Conservation (phyloP, 2,888 invertebrate species). For the Sesia bembeciformis region DNA sequence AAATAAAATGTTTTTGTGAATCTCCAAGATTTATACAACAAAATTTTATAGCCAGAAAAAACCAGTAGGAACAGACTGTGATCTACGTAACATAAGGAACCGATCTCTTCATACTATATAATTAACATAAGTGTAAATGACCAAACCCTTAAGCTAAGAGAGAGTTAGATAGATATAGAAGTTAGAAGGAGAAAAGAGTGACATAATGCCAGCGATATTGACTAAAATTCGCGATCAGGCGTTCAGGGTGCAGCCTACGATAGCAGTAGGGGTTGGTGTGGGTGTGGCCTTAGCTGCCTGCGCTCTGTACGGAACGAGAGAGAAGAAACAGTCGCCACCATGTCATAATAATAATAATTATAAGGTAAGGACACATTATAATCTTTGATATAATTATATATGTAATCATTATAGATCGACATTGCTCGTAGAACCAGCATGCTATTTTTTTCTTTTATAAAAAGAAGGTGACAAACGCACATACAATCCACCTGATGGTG, state of each 20-base stretch:
- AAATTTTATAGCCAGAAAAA: constrained; percentile 5
- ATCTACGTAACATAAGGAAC: constrained; percentile 10
- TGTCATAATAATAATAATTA: constrained; percentile 59
- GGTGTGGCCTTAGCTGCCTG: constrained; percentile 63
- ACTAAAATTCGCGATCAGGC: constrained; percentile 61
- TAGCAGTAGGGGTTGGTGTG: constrained; percentile 57
- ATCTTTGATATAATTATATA: no score
- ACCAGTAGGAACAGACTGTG: constrained; percentile 12
- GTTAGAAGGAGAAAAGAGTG: neutral
- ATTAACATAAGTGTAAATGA: constrained; percentile 15
- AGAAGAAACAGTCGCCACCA: constrained; percentile 47
- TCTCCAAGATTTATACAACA: neutral
- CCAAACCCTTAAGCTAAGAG: neutral
- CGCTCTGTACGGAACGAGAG: constrained; percentile 51
- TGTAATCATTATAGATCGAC: no score
- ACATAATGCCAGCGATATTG: constrained; percentile 61
- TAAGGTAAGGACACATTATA: constrained; percentile 34
- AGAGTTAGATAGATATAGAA: neutral
- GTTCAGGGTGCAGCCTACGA: constrained; percentile 52
- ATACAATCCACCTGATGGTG: no score
- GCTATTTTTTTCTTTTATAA: no score
- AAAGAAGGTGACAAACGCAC: no score
- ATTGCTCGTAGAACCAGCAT: no score
- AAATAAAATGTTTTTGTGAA: constrained; percentile 3
- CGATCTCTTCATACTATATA: constrained; percentile 19